A percentile compares a stretch with the other conserved stretches of the same genome.
These are phyloP conservation scores for Dryobates pubescens DNA, from an alignment of 2,797 vertebrate genomes.

Conservation along the genomic window DNA sequence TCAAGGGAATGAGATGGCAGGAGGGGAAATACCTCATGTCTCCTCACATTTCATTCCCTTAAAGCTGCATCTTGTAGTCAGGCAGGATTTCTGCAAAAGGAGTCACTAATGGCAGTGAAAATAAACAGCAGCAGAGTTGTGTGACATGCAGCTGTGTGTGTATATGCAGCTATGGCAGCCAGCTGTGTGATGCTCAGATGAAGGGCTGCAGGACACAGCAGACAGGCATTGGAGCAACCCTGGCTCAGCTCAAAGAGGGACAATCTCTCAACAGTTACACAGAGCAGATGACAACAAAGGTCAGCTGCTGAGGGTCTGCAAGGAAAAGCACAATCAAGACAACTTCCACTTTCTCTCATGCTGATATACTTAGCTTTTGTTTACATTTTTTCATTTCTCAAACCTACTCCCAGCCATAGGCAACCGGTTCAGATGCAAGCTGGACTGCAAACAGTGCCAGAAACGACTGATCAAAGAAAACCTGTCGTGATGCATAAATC, in stretches of 20 bases:
- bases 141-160: not conserved
- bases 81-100: not conserved
- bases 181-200: not conserved
- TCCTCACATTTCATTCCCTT: not conserved
- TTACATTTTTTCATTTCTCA: not conserved
- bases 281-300: not conserved
- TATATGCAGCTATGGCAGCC: not conserved
- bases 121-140: not conserved
- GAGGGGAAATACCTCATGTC: not conserved
- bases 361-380: not conserved
- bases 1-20: not conserved
- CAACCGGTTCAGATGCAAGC: not conserved
- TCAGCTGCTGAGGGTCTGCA: not conserved
- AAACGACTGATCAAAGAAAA: not conserved
- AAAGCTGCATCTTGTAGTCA: not conserved
- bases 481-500: rapidly evolving
- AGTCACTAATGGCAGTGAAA: not conserved
- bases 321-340: not conserved
- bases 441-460: not conserved
- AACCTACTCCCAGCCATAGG: not conserved
- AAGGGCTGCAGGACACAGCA: not conserved
- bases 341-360: not conserved
- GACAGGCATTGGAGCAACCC: rapidly evolving
- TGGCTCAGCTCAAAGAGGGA: not conserved
- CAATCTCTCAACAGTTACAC: not conserved